Percentiles rank a stretch among this genome's conserved stretches.
Conservation (phyloP, 2,888 invertebrate genomes). For the Drosophila koepferae region DNA sequence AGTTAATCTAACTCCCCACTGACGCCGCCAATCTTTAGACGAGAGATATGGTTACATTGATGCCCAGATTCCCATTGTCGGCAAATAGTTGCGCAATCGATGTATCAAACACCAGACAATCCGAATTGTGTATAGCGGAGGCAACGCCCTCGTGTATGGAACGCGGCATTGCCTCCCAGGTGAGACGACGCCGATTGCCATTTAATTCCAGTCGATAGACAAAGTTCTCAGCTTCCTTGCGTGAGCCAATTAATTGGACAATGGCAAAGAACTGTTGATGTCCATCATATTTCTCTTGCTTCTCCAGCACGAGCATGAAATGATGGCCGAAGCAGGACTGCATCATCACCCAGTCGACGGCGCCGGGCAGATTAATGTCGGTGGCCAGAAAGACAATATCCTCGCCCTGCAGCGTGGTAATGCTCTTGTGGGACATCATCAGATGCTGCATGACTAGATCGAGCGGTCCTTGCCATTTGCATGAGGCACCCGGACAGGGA, state of each 20-base stretch:
- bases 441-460: slow-evolving; percentile 99
- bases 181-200: slow-evolving; percentile 96
- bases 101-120: slow-evolving; percentile 99
- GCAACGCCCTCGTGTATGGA: slow-evolving; percentile 99
- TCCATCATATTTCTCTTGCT: slow-evolving; percentile 98
- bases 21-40: slow-evolving; percentile 86
- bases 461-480: slow-evolving; percentile 99
- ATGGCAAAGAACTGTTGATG: slow-evolving; percentile 99
- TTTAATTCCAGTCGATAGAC: slow-evolving; percentile 98
- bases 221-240: slow-evolving; percentile 99
- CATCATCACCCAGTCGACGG: slow-evolving; percentile 99
- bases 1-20: not conserved
- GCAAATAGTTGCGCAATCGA: slow-evolving; percentile 99
- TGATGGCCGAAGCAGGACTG: slow-evolving; percentile 99
- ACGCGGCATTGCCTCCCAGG: slow-evolving; percentile 99
- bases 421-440: slow-evolving; percentile 98
- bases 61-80: slow-evolving; percentile 99
- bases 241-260: slow-evolving; percentile 98
- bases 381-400: slow-evolving; percentile 99
- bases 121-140: slow-evolving; percentile 98
- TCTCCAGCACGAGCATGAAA: slow-evolving; percentile 99
- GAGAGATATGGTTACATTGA: slow-evolving; percentile 99
- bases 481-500: slow-evolving; percentile 99
- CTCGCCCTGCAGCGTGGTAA: slow-evolving; percentile 99
- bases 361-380: slow-evolving; percentile 99